Conservation (phyloP, 2,113 vertebrate species). For the Tursiops truncatus region DNA sequence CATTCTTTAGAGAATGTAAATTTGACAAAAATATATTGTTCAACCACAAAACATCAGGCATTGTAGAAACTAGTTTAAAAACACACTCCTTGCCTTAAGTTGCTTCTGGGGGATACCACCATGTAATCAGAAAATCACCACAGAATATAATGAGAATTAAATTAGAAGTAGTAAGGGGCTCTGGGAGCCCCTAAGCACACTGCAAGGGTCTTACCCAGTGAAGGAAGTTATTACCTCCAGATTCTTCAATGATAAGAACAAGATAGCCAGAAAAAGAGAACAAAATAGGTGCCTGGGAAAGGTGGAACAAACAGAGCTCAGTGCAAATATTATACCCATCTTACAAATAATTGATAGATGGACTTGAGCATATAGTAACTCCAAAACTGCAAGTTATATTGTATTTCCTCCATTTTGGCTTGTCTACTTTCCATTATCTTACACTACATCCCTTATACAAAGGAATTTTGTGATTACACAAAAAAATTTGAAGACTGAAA, state of each 20-base stretch:
- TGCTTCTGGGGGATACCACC: background rate
- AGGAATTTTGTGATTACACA: background rate
- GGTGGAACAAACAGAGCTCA: background rate
- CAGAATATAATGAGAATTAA: conserved; percentile 51
- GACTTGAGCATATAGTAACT: background rate
- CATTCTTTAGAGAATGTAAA: background rate
- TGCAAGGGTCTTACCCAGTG: background rate
- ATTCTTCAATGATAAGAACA: background rate
- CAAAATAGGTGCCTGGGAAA: background rate
- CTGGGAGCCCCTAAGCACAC: background rate
- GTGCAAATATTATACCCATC: background rate
- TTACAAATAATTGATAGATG: background rate
- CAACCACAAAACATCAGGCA: background rate
- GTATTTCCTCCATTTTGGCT: background rate
- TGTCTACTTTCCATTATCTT: background rate
- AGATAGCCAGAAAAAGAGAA: background rate
- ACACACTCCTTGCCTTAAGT: background rate
- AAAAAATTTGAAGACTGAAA: background rate
- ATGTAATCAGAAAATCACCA: background rate
- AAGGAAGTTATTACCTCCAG: background rate
- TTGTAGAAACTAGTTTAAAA: conserved; percentile 44
- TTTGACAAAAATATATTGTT: conserved; percentile 39
- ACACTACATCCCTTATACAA: background rate
- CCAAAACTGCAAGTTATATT: background rate
- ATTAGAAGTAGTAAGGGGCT: background rate